These are phyloP conservation scores for Cordylochernes scorpioides DNA, from an alignment of 2,888 invertebrate species.

Conservation along the genomic window DNA sequence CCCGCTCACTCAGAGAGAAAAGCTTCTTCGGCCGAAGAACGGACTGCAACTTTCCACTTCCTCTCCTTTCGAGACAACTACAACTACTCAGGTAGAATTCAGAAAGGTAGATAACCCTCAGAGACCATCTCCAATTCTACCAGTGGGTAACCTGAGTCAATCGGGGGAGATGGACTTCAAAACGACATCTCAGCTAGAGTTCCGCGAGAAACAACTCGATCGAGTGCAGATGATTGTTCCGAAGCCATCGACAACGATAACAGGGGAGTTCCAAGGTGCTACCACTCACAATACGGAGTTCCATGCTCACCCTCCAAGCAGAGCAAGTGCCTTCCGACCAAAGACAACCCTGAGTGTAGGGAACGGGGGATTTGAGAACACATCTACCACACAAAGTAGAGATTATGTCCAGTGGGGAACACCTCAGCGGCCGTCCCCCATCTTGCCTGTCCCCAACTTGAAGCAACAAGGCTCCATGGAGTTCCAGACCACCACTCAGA, in stretches of 20 bases:
- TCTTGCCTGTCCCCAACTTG: conserved; percentile 8
- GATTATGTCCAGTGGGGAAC: background rate
- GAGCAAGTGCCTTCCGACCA: background rate
- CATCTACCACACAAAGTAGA: background rate
- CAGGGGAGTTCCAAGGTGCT: no score
- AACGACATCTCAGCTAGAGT: conserved; percentile 6
- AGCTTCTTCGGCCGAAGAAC: no score
- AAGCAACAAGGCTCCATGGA: conserved; percentile 11
- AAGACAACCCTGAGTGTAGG: background rate
- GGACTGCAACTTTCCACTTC: background rate
- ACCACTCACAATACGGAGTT: conserved; percentile 3
- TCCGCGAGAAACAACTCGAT: background rate
- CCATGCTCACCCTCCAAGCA: background rate
- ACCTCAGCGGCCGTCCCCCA: conserved; percentile 4
- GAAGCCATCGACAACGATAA: background rate
- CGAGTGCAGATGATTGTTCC: background rate
- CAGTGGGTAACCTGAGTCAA: conserved; percentile 3
- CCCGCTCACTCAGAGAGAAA: conserved; percentile 1
- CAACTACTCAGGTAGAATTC: conserved; percentile 5
- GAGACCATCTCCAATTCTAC: conserved; percentile 2
- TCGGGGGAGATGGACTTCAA: conserved; percentile 7
- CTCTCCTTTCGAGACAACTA: conserved; percentile 1
- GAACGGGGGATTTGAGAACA: no score
- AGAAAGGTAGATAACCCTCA: conserved; percentile 4
- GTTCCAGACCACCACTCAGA: conserved; percentile 7